Percentiles rank a stretch among this genome's conserved stretches.
phyloP scores from a whole-genome alignment of 1,140 invertebrate species.

The Gryllus bimaculatus region DNA sequence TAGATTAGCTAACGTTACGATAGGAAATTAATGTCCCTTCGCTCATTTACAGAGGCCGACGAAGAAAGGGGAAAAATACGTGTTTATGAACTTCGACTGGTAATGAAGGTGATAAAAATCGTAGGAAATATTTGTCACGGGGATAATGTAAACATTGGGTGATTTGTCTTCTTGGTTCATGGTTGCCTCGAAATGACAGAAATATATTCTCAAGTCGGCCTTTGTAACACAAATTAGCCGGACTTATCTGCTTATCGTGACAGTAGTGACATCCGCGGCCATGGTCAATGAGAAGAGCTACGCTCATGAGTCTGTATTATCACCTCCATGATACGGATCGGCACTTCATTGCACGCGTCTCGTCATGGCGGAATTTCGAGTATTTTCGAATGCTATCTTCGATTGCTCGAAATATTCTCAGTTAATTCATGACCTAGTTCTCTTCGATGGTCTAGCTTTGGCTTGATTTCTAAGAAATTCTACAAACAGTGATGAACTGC shows the following conservation, averaged over 20 bases:
- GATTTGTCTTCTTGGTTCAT: neutral
- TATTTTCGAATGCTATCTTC: too few species aligned
- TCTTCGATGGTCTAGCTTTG: too few species aligned
- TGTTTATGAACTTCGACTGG: neutral
- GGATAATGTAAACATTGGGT: neutral
- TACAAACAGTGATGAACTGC: too few species aligned
- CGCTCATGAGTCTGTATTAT: too few species aligned
- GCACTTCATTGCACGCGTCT: too few species aligned
- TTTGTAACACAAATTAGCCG: neutral
- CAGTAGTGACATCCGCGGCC: neutral
- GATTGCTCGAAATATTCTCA: too few species aligned
- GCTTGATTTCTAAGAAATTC: too few species aligned
- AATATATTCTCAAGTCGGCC: neutral
- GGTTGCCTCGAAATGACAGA: neutral
- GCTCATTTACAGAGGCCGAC: neutral
- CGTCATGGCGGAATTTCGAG: too few species aligned
- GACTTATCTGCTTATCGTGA: neutral
- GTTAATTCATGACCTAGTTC: too few species aligned
- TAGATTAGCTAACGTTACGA: neutral
- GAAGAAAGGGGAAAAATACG: neutral
- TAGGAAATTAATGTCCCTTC: neutral
- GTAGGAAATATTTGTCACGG: neutral
- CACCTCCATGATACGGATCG: too few species aligned
- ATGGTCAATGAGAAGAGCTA: too few species aligned
- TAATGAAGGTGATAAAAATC: neutral